Evolutionary conservation across 2,888 invertebrate species (phyloP), one percentile per base, ranked within the genome.

Genomic region (Hololepta plana): DNA sequence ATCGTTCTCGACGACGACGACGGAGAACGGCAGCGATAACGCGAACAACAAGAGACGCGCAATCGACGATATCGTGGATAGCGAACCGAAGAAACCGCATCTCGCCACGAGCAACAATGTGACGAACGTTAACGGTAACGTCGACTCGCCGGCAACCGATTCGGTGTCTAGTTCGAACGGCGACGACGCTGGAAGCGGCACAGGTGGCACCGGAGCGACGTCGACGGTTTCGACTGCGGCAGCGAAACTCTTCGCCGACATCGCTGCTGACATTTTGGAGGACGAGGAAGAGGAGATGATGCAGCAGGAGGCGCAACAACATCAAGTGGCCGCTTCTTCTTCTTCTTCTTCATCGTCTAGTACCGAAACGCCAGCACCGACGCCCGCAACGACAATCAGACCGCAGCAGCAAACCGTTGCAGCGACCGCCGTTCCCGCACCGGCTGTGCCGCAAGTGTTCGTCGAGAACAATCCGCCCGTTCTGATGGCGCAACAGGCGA

Each of bases 221-320:
- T 66, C 65, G 15, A 67, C 67, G 2, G 75, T 74, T 0, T 82
- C 82, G 0, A 80, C 80, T 28, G 80, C 79, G 4, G 84, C 84
- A 0, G 84, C 82, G 0, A 82, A 84, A 52, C 55, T 84, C 12
- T 84, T 84, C 45, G 82, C 84, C 0, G 82, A 82, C 14, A 60
- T 84, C 24, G 84, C 82, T 1, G 84, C 82, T 0, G 81, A 81
- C 16, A 79, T 80, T 24, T 59, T 84, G 10, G 81, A 81, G 44
- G 84, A 82, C 39, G 84, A 82, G 46, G 79, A 80, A 11, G 60
- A 63, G 26, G 57, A 57, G 26, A 35, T 35, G 16, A 38, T 51
- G 32, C 59, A 60, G 35, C 47, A 49, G 32, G 46, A 47, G 22
- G 33, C 31, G 11, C 46, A n/a, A 9, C 30, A 28, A 10, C 26